Evolutionary conservation across 2,797 vertebrate genomes (phyloP).

Genomic region (Gastrophryne carolinensis): DNA sequence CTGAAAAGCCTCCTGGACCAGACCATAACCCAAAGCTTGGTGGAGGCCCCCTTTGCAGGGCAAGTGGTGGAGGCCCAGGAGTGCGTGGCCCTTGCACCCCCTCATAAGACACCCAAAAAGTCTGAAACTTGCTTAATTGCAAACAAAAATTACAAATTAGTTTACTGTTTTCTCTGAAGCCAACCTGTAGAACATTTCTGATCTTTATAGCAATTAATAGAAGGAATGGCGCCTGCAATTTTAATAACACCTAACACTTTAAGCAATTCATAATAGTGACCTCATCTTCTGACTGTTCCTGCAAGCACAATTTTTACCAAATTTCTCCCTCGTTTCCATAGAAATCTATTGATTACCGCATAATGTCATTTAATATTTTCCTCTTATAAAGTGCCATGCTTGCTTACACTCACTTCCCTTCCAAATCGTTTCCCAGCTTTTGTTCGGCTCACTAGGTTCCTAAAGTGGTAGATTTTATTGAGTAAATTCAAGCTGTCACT

Average conservation of each 20-base stretch:
- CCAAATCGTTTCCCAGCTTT: slow-evolving; percentile 73
- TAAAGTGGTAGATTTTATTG: slow-evolving; percentile 97
- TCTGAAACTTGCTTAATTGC: no score
- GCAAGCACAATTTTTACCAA: slow-evolving; percentile 64
- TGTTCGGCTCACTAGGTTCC: slow-evolving; percentile 91
- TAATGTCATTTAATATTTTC: slow-evolving; percentile 85
- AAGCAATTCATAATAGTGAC: slow-evolving; percentile 54
- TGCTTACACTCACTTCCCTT: slow-evolving; percentile 73
- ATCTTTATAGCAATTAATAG: slow-evolving; percentile 54
- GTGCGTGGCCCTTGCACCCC: no score
- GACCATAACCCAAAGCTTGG: no score
- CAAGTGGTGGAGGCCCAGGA: no score
- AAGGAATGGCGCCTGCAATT: slow-evolving; percentile 20
- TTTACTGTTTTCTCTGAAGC: no score
- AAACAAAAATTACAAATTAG: no score
- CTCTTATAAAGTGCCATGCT: slow-evolving; percentile 76
- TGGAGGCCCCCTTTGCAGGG: no score
- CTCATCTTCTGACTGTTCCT: slow-evolving; percentile 56
- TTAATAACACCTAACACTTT: slow-evolving; percentile 26
- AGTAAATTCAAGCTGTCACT: slow-evolving; percentile 99
- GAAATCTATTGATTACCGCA: slow-evolving; percentile 87
- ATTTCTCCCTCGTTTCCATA: slow-evolving; percentile 83
- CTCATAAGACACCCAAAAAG: no score
- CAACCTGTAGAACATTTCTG: no score
- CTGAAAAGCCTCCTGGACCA: no score